Base-by-base conservation (phyloP, 1,140 invertebrate genomes). In the Polyergus mexicanus region DNA sequence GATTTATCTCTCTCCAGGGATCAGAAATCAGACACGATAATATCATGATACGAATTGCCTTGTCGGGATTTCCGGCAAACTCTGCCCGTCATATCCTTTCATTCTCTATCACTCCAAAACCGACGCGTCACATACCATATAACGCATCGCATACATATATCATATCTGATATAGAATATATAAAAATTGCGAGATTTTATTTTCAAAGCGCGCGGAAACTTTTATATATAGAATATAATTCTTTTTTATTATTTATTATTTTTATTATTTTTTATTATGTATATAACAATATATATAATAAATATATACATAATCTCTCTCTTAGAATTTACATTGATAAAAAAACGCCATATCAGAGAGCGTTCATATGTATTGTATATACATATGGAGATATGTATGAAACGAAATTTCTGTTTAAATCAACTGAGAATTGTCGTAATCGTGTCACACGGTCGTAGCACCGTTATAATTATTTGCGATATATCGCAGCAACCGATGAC, bases 1-100 rank as follows among this genome's bases (percentile, higher is more conserved):
- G 65, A 41, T 84, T 54, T 69, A 87, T 84, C 41, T 72, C 44
- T 72, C 86, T 19, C 51, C 1, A 6, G 86, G 47, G 71, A 84
- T 75, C 63, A 56, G 62, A 84, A 71, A 87, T 88, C 85, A 88
- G 11, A 51, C 54, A n/a, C 6, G 72, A 87, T 76, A 84, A 87
- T 88, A 87, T 87, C 41, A 28, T 51, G 47, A 66, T 22, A 19
- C 58, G 22, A 66, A 28, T 8, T 41, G 56, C 28, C 65, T 58
- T 68, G 65, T 47, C 38, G 71, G 51, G 71, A 88, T 87, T 88
- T 87, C 41, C 38, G 32, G 47, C 32, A 54, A 28, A 77, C 32
- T 25, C 16, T 63, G 0, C 8, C 16, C 13, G 19, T 25, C 28
- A 11, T 44, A 16, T 51, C 2, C 44, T 32, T 83, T 11, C 58